Conservation (phyloP, 2,888 invertebrate species). For the Lasioglossum calceatum region DNA sequence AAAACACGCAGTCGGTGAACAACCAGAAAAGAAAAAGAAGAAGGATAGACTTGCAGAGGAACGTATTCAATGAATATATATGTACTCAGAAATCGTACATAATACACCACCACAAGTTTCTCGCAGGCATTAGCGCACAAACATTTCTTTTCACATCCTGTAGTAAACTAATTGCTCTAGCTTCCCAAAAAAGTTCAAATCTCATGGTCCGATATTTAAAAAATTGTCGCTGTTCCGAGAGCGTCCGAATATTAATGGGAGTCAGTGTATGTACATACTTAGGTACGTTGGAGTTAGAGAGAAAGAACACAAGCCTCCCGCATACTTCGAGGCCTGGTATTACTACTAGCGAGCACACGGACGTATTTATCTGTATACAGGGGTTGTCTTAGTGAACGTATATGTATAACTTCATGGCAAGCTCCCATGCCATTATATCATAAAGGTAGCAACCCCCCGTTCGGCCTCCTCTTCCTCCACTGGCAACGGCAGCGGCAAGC, state of each 20-base stretch:
- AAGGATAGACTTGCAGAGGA: too few relatives aligned
- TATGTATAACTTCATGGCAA: slow-evolving; percentile 33
- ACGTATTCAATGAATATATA: too few relatives aligned
- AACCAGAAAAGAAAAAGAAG: too few relatives aligned
- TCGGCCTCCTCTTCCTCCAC: slow-evolving; percentile 64
- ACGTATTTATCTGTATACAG: slow-evolving; percentile 43
- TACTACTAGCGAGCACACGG: slow-evolving; percentile 11
- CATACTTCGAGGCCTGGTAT: slow-evolving; percentile 46
- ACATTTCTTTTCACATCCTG: too few relatives aligned
- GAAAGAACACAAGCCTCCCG: slow-evolving; percentile 60
- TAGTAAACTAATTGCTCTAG: too few relatives aligned
- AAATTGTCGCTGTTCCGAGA: too few relatives aligned
- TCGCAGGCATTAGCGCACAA: too few relatives aligned
- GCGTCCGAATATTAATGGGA: not conserved
- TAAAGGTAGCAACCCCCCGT: slow-evolving; percentile 70
- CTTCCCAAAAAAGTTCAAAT: too few relatives aligned
- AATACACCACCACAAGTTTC: too few relatives aligned
- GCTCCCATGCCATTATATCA: slow-evolving; percentile 71
- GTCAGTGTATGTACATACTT: not conserved
- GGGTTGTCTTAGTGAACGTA: slow-evolving; percentile 35
- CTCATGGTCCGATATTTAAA: too few relatives aligned
- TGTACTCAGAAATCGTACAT: too few relatives aligned
- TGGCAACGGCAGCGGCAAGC: slow-evolving; percentile 54
- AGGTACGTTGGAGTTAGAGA: slow-evolving; percentile 13
- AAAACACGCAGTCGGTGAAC: too few relatives aligned